These are phyloP conservation scores for Pangasius djambal DNA, from an alignment of 2,797 vertebrate species.

Conservation along the genomic window DNA sequence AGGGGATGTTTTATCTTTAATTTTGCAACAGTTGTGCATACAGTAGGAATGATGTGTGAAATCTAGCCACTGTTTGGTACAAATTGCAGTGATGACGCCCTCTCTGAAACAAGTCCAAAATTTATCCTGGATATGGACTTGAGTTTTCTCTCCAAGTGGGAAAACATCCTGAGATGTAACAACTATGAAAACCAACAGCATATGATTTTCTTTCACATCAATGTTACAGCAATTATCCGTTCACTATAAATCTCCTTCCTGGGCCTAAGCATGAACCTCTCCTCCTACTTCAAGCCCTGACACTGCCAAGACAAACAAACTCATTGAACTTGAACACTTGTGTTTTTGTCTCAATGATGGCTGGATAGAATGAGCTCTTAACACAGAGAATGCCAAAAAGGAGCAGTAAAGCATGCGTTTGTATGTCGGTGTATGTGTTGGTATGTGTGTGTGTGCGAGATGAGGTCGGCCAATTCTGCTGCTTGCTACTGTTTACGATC, in stretches of 20 bases:
- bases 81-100: neutral
- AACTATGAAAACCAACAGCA: neutral
- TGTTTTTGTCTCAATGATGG: slow-evolving; percentile 27
- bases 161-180: neutral
- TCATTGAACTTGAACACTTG: slow-evolving; percentile 17
- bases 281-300: slow-evolving; percentile 7
- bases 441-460: neutral
- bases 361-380: slow-evolving; percentile 15
- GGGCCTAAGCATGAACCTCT: slow-evolving; percentile 13
- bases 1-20: neutral
- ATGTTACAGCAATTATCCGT: slow-evolving; percentile 21
- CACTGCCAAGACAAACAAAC: slow-evolving; percentile 42
- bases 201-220: slow-evolving; percentile 3
- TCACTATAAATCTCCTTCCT: slow-evolving; percentile 21
- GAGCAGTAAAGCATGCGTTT: neutral
- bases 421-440: neutral
- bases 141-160: neutral
- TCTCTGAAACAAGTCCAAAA: neutral
- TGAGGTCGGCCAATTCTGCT: neutral
- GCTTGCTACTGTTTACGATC: slow-evolving; percentile 41
- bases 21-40: neutral
- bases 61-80: neutral
- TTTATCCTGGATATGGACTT: neutral
- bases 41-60: neutral
- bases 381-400: slow-evolving; percentile 3